phyloP scores from a whole-genome alignment of 2,888 invertebrate species.

The Epirrhoe tristata region DNA sequence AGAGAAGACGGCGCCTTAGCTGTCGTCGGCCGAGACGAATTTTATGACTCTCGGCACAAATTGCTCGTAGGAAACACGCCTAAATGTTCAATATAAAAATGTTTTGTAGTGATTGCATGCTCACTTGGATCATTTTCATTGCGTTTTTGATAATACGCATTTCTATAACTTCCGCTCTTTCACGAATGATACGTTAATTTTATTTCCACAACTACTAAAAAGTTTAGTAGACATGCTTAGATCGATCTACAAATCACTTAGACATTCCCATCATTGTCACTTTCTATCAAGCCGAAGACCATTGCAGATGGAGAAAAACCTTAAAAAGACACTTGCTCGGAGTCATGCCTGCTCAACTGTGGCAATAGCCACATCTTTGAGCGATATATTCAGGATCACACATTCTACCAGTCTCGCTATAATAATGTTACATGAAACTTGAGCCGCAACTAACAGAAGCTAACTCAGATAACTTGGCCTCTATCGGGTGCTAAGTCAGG shows the following conservation, averaged over 20 bases:
- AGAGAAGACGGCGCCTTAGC: slow-evolving; percentile 68
- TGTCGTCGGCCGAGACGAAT: slow-evolving; percentile 66
- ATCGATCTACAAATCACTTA: too few species aligned
- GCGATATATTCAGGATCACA: slow-evolving; percentile 2
- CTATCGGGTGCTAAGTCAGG: slow-evolving; percentile 79
- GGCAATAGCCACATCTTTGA: neutral
- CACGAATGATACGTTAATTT: too few species aligned
- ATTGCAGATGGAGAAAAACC: too few species aligned
- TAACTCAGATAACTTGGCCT: slow-evolving; percentile 75
- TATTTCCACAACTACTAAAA: too few species aligned
- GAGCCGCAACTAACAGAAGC: slow-evolving; percentile 67
- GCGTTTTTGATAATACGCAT: neutral
- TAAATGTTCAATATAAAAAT: slow-evolving; percentile 37
- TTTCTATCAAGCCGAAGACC: too few species aligned
- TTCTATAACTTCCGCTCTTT: neutral
- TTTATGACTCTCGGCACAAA: slow-evolving; percentile 79
- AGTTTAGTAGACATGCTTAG: too few species aligned
- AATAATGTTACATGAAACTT: slow-evolving; percentile 76
- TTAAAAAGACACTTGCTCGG: too few species aligned
- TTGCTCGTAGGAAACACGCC: slow-evolving; percentile 70
- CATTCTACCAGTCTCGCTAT: slow-evolving; percentile 53
- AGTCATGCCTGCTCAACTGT: too few species aligned
- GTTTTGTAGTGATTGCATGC: slow-evolving; percentile 25
- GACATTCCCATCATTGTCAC: too few species aligned
- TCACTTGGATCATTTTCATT: slow-evolving; percentile 14